phyloP scores from a whole-genome alignment of 1,140 invertebrate genomes.

The Aplysia californica region DNA sequence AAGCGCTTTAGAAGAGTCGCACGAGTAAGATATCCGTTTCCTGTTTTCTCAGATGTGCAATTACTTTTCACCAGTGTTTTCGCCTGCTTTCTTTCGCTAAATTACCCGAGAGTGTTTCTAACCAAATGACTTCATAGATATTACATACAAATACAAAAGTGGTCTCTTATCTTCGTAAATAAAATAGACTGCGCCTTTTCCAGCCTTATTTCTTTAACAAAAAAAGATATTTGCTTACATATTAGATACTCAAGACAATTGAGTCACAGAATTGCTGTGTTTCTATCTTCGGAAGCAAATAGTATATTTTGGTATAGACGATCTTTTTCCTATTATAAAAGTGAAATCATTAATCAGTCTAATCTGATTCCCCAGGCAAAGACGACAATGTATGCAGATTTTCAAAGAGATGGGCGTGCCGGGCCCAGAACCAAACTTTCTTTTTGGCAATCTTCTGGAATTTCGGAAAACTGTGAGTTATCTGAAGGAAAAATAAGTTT shows the following conservation, averaged over 20 bases:
- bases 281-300: not conserved
- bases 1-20: no score
- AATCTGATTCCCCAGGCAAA: conserved; percentile 44
- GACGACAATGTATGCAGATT: conserved; percentile 45
- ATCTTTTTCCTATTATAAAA: not conserved
- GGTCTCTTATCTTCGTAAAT: no score
- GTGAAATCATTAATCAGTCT: no score
- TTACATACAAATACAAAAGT: no score
- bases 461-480: conserved; percentile 46
- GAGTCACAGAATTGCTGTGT: not conserved
- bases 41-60: no score
- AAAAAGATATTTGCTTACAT: not conserved
- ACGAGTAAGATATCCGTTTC: no score
- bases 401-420: conserved; percentile 61
- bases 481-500: not conserved
- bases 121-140: no score
- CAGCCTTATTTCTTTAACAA: not conserved
- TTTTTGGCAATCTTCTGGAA: conserved; percentile 63
- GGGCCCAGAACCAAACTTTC: conserved; percentile 61
- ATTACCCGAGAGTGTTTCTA: no score
- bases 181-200: no score
- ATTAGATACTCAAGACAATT: not conserved
- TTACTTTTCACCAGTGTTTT: no score
- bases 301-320: not conserved
- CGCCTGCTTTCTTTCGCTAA: no score